A percentile compares a stretch with the other conserved stretches of the same genome.
Evolutionary conservation across 2,113 vertebrate genomes (phyloP).

Genomic region (Prionailurus viverrinus): DNA sequence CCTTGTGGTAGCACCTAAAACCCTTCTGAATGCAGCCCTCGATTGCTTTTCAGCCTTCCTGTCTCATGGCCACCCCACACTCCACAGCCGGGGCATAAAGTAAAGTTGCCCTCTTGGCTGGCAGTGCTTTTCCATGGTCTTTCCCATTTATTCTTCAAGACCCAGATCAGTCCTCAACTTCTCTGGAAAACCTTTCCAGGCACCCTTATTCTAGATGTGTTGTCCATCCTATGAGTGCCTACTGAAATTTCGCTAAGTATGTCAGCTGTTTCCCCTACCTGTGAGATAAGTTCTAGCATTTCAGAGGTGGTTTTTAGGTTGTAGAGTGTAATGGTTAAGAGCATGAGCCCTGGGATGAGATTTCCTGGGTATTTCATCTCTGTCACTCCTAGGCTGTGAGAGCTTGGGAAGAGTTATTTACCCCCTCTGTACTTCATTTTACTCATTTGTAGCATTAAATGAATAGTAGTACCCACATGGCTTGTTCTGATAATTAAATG

Average conservation of each 20-base stretch:
- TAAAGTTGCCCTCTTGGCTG: background rate
- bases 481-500: slow-evolving; percentile 58
- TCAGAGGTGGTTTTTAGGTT: background rate
- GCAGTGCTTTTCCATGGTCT: background rate
- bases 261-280: background rate
- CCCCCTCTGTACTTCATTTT: background rate
- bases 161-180: background rate
- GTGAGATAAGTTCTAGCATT: background rate
- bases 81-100: background rate
- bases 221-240: background rate
- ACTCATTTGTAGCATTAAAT: slow-evolving; percentile 35
- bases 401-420: background rate
- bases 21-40: background rate
- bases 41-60: background rate
- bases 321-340: background rate
- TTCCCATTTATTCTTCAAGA: background rate
- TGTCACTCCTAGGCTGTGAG: background rate
- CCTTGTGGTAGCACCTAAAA: background rate
- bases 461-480: background rate
- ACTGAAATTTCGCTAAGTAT: background rate
- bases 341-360: background rate
- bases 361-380: background rate
- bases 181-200: background rate
- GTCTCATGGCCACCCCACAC: background rate
- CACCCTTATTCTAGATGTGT: background rate